phyloP scores from a whole-genome alignment of 2,113 vertebrate genomes.

The Pseudolaguvia tuberculata region DNA sequence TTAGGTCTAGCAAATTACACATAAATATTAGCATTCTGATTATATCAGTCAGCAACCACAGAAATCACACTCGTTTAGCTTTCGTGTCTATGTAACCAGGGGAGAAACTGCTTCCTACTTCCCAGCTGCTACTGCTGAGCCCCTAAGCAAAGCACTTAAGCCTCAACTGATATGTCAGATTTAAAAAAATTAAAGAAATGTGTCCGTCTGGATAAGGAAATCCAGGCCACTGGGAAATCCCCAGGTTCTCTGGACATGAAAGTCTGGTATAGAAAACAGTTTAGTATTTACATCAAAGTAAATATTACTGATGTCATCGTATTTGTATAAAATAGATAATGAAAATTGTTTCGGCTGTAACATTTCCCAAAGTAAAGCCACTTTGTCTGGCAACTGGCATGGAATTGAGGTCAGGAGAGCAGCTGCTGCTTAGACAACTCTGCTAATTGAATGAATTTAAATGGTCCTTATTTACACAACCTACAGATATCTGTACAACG shows the following conservation, averaged over 20 bases:
- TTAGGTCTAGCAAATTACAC: slow-evolving; percentile 12
- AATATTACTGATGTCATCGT: not conserved
- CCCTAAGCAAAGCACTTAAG: no score
- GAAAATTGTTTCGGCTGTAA: not conserved
- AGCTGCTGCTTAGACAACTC: slow-evolving; percentile 36
- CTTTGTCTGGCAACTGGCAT: slow-evolving; percentile 6
- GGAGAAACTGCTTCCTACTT: not conserved
- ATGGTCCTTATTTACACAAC: slow-evolving; percentile 29
- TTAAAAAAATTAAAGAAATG: no score
- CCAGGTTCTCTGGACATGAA: not conserved
- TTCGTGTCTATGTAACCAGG: not conserved
- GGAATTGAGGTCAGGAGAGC: slow-evolving; percentile 39
- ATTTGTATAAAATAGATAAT: not conserved
- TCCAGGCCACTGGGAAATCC: not conserved
- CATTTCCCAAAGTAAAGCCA: not conserved
- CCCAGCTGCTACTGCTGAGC: no score
- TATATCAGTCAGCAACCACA: slow-evolving; percentile 4
- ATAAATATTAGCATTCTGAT: slow-evolving; percentile 22
- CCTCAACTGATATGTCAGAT: no score
- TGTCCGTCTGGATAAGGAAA: no score
- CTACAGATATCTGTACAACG: slow-evolving; percentile 6
- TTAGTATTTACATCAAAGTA: no score
- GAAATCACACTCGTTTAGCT: not conserved
- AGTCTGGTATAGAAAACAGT: not conserved
- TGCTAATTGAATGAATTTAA: slow-evolving; percentile 44